Base-by-base conservation (phyloP, 2,113 vertebrate species). In the Protomyctophum bolini region DNA sequence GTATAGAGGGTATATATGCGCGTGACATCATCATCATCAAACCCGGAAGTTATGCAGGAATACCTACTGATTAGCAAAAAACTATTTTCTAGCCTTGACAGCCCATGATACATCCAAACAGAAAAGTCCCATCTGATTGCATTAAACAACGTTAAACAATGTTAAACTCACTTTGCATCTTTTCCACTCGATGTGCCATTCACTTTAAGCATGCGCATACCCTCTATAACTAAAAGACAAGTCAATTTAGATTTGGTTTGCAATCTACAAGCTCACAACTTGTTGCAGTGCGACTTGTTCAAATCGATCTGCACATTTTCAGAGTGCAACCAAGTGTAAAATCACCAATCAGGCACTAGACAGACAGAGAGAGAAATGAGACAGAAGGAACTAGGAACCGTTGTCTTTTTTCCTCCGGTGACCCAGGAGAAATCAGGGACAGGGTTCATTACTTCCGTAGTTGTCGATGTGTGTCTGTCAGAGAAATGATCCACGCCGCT, bases 391-490 rank as follows among this genome's bases (percentile, higher is more conserved):
- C 63, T 8, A 63, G 57, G 45, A 68, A 75, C 68, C 58, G 65
- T 51, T 80, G 56, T 52, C 55, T 77, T 6, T 66, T 21, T 45
- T 83, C 78, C 82, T 73, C 66, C 66, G 68, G 80, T 73, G 79
- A 76, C 68, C 68, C 45, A 77, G 70, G 64, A 67, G 66, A 79
- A 75, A 63, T 70, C 79, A 67, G 70, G 69, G 76, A 73, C 68
- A 58, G 10, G 71, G 66, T 80, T 85, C 76, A 90, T 86, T 87
- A 78, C 82, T 87, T 75, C 75, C 67, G 49, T 41, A 58, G 77
- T 81, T 73, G 75, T 81, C 82, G 81, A 77, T 85, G 73, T 85
- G 73, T 77, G 66, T 41, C 64, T 79, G 62, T 80, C 75, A 51
- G 21, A 67, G 64, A 56, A 67, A n/a, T 46, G 64, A 68, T 80